phyloP scores from a whole-genome alignment of 2,888 invertebrate species.

The Eristalis intricaria region DNA sequence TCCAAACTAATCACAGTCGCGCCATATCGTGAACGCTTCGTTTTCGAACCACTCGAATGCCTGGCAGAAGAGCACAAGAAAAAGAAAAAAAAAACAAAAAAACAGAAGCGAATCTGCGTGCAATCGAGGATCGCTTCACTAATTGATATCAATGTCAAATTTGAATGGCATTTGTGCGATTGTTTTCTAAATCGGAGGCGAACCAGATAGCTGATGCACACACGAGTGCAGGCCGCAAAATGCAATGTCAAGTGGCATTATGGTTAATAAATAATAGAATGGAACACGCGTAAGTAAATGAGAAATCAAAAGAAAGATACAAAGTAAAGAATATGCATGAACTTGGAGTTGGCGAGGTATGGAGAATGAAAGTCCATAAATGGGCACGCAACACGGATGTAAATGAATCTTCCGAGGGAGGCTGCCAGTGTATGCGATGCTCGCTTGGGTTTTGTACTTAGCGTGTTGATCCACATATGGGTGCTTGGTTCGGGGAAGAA shows the following conservation, averaged over 20 bases:
- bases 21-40: background rate
- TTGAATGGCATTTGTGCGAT: constrained; percentile 52
- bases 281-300: background rate
- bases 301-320: background rate
- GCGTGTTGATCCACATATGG: too few relatives aligned
- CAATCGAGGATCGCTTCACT: constrained; percentile 38
- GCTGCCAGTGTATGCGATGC: background rate
- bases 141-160: constrained; percentile 60
- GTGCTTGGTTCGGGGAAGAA: too few relatives aligned
- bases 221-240: background rate
- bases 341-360: background rate
- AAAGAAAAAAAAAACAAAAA: background rate
- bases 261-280: background rate
- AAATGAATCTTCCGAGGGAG: background rate
- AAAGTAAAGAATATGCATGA: background rate
- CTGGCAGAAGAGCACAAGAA: constrained; percentile 4
- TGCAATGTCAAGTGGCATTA: constrained; percentile 38
- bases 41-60: constrained; percentile 41
- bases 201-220: background rate
- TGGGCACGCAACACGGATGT: background rate
- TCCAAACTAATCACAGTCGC: background rate
- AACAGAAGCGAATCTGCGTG: constrained; percentile 8
- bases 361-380: background rate
- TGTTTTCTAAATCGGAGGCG: constrained; percentile 44
- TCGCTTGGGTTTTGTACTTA: too few relatives aligned